These are phyloP conservation scores for Prunella strophiata DNA, from an alignment of 2,797 vertebrate genomes.

Conservation along the genomic window DNA sequence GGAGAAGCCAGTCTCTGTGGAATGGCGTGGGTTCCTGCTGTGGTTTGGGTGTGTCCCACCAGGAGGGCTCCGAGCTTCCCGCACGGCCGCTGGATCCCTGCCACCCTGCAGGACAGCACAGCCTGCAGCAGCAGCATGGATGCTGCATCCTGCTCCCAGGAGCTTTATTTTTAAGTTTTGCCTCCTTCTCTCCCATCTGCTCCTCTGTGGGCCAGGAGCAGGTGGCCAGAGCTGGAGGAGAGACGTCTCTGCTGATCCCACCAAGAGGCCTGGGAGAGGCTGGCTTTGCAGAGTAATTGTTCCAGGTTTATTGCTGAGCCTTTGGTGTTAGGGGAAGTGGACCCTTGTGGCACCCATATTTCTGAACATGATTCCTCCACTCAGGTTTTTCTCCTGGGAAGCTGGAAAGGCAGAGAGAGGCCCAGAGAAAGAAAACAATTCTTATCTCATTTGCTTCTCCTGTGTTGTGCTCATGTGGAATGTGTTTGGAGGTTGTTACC, in stretches of 20 bases:
- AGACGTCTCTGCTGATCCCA: background rate
- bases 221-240: background rate
- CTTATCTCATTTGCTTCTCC: too few species aligned
- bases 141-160: background rate
- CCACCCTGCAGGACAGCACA: background rate
- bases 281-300: background rate
- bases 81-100: background rate
- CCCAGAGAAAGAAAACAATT: too few species aligned
- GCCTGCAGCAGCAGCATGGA: background rate
- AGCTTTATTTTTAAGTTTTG: conserved; percentile 32
- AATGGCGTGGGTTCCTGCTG: background rate
- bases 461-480: too few species aligned
- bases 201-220: background rate
- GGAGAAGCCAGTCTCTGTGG: background rate
- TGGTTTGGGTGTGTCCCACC: background rate
- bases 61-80: background rate
- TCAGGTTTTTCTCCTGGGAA: too few species aligned
- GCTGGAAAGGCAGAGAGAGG: too few species aligned
- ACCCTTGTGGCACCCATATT: too few species aligned
- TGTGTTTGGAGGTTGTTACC: too few species aligned
- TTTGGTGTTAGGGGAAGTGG: background rate
- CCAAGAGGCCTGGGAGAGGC: background rate
- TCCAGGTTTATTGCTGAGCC: background rate
- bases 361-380: too few species aligned
- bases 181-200: conserved; percentile 33